phyloP scores from a whole-genome alignment of 2,797 vertebrate genomes.

The Neomorphus geoffroyi region DNA sequence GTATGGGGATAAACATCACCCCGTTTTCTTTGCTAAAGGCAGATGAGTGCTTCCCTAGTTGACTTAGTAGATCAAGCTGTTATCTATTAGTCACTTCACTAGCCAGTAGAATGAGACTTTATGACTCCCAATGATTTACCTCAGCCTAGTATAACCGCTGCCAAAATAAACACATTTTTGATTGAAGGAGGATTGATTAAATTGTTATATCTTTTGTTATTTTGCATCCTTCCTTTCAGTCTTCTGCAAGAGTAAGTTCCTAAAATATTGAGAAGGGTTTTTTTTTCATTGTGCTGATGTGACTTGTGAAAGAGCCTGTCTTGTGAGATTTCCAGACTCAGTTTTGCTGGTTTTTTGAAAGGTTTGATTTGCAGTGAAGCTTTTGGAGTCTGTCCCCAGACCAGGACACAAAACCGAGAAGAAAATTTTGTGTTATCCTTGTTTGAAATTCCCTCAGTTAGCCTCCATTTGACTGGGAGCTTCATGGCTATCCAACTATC shows the following conservation, averaged over 20 bases:
- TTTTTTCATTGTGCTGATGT: not conserved
- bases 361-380: not conserved
- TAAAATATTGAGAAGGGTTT: not conserved
- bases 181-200: not conserved
- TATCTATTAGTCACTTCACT: not conserved
- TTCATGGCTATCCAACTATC: not conserved
- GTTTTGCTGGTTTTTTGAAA: not conserved
- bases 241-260: not conserved
- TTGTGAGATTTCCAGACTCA: not conserved
- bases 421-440: not conserved
- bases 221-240: not conserved
- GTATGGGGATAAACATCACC: not conserved
- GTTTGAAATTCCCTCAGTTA: not conserved
- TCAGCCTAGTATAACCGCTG: not conserved
- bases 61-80: not conserved
- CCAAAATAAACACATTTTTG: not conserved
- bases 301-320: not conserved
- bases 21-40: not conserved
- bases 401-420: not conserved
- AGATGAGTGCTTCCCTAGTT: not conserved
- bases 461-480: not conserved
- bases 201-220: not conserved
- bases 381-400: not conserved
- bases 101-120: not conserved
- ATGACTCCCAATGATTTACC: not conserved